Conservation (phyloP, 1,140 invertebrate genomes). For the Drosophila lowei region DNA sequence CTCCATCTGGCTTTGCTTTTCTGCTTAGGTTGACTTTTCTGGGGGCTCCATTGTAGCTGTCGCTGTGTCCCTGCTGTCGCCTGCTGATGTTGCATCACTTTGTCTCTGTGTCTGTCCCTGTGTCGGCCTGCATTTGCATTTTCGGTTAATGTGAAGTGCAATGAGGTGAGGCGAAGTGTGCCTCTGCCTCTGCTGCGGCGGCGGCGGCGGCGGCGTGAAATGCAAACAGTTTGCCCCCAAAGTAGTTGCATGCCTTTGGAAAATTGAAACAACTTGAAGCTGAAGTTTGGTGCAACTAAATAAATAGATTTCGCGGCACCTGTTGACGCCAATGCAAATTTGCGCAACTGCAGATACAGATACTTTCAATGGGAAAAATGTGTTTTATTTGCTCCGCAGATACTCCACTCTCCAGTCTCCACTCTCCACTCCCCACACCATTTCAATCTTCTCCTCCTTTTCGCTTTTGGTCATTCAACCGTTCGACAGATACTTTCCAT, state of each 20-base stretch:
- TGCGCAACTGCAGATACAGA: constrained; percentile 63
- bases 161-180: constrained; percentile 14
- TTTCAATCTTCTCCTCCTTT: neutral
- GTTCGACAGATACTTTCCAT: constrained; percentile 42
- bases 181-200: constrained; percentile 46
- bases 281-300: constrained; percentile 63
- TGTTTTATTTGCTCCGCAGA: too few species aligned
- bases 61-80: neutral
- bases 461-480: constrained; percentile 26
- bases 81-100: constrained; percentile 57
- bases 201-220: constrained; percentile 14
- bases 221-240: constrained; percentile 54
- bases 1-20: constrained; percentile 37
- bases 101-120: neutral
- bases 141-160: constrained; percentile 25
- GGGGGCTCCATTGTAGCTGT: neutral
- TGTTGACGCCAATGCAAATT: constrained; percentile 70
- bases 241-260: constrained; percentile 53
- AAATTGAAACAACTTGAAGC: constrained; percentile 57
- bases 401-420: neutral
- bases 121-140: constrained; percentile 36
- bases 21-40: constrained; percentile 59
- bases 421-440: neutral
- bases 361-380: neutral
- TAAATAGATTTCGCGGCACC: constrained; percentile 74